These are phyloP conservation scores for Arvicanthis niloticus DNA, from an alignment of 2,113 vertebrate genomes.

Conservation along the genomic window DNA sequence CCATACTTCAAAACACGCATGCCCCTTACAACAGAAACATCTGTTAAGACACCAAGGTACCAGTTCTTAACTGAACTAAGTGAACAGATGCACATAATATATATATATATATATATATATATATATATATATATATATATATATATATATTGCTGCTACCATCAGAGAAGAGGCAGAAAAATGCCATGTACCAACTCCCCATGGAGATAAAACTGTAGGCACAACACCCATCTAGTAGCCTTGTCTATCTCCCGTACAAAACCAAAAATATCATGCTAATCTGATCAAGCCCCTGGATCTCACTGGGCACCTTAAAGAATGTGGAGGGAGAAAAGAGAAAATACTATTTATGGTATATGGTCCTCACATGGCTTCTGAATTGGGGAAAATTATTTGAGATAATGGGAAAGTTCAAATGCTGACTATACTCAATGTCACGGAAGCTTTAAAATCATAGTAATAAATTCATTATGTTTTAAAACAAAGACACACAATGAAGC, in stretches of 20 bases:
- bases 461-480: neutral
- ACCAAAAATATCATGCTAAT: neutral
- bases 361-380: slow-evolving; percentile 20
- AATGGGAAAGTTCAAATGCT: neutral
- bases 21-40: neutral
- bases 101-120: no score
- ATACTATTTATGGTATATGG: neutral
- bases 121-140: no score
- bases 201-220: neutral
- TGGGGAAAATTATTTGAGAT: slow-evolving; percentile 40
- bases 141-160: neutral
- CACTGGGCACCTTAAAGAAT: neutral
- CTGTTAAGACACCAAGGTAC: neutral
- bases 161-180: neutral
- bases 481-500: neutral
- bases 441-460: neutral
- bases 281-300: neutral
- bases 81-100: neutral
- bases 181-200: neutral
- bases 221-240: neutral
- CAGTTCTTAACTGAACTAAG: neutral
- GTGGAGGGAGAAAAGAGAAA: slow-evolving; percentile 18
- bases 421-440: neutral
- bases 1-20: neutral
- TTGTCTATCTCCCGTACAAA: neutral